Evolutionary conservation across 2,113 vertebrate species (phyloP).

Genomic region (Brachirus orientalis): DNA sequence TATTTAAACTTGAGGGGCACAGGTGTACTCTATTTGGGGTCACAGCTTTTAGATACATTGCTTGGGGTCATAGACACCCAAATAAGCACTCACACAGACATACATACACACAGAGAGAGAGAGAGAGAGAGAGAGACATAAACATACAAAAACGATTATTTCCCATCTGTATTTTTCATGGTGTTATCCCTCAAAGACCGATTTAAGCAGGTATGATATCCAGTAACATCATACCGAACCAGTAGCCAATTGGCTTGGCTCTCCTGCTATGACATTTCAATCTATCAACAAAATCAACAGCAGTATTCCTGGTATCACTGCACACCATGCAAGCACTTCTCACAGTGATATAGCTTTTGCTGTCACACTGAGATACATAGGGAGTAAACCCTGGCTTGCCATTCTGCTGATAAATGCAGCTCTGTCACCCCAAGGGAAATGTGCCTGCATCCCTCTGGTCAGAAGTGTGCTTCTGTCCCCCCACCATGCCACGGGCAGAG

Average conservation of each 20-base stretch:
- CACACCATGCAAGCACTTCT: slow-evolving; percentile 48
- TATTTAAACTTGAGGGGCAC: slow-evolving; percentile 73
- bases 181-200: slow-evolving; percentile 15
- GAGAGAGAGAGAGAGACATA: neutral
- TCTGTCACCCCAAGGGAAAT: slow-evolving; percentile 66
- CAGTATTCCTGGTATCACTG: slow-evolving; percentile 55
- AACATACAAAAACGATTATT: slow-evolving; percentile 37
- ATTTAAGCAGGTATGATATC: slow-evolving; percentile 53
- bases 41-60: slow-evolving; percentile 61
- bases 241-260: slow-evolving; percentile 52
- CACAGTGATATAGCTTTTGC: slow-evolving; percentile 39
- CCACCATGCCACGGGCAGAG: slow-evolving; percentile 46
- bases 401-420: slow-evolving; percentile 78
- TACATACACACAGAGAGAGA: neutral
- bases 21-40: slow-evolving; percentile 74
- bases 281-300: slow-evolving; percentile 75
- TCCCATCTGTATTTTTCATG: slow-evolving; percentile 38
- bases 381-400: slow-evolving; percentile 52
- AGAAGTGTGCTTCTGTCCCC: slow-evolving; percentile 55
- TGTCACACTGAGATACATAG: slow-evolving; percentile 66
- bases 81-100: slow-evolving; percentile 29
- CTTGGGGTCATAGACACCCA: slow-evolving; percentile 53
- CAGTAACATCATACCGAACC: neutral
- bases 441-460: slow-evolving; percentile 73
- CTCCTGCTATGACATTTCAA: slow-evolving; percentile 71